Base-by-base conservation (phyloP, 2,797 vertebrate species). In the Schizothorax lantsangensis region DNA sequence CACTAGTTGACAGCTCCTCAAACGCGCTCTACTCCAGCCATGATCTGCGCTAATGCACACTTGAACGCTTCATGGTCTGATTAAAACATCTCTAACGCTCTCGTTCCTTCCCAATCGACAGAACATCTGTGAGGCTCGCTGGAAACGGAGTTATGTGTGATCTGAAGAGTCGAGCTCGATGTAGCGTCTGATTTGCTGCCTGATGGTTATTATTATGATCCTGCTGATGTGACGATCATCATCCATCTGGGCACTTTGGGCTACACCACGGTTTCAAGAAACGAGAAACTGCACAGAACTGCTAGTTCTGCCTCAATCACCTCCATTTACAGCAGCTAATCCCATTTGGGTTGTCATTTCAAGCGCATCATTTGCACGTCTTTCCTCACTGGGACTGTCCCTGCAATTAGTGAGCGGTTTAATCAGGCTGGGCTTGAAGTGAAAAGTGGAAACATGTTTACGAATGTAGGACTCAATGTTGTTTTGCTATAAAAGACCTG, bases 1-100 rank as follows among this genome's bases (percentile, higher is more conserved):
- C 47, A 78, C 83, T 43, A 78, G 83, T 84, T 68, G 47, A 71
- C 21, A 71, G 23, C 45, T 84, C 74, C 64, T 66, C 59, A 30
- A 69, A 30, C 71, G 62, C 74, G 33, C 74, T 12, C 23, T 11
- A 26, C 6, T 30, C 14, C 2, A 43, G 4, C 59, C 45, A 38
- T 40, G 66, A 12, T 49, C 15, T 78, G 38, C 45, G 19, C 43
- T 2, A 19, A 40, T 8, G 23, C 33, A 5, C 49, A 30, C 23
- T 54, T 54, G 33, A 54, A 38, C 38, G 33, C 36, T 73, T 47
- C 36, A 59, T 9, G 54, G 15, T 73, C 15, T 40, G 69, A 45
- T 73, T 11, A 59, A 72, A 12, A 74, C 2, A 23, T 17, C 54
- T 21, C 9, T 57, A 54, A 59, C 33, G 10, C 52, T 43, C 23